A percentile compares a stretch with the other conserved stretches of the same genome.
Evolutionary conservation across 2,797 vertebrate species (phyloP).

Genomic region (Sphenopsis melanotis): DNA sequence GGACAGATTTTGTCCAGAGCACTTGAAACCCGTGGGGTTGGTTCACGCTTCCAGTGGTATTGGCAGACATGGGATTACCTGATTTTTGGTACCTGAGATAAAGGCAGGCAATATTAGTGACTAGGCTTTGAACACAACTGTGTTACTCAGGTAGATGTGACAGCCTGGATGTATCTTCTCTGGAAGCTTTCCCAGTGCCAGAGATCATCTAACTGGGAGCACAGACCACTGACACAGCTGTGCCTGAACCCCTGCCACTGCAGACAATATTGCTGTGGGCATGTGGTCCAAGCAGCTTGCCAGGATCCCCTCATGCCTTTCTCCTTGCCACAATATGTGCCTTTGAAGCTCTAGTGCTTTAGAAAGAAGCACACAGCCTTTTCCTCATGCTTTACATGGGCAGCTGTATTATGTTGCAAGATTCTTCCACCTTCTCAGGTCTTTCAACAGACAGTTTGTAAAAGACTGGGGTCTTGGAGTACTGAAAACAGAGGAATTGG

Average conservation of each 20-base stretch:
- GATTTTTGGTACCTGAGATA: background rate
- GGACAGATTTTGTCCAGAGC: background rate
- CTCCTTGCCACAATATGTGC: background rate
- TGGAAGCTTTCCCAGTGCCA: background rate
- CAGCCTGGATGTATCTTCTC: background rate
- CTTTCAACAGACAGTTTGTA: background rate
- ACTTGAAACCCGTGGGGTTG: fast-evolving
- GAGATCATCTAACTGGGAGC: background rate
- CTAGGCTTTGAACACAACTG: background rate
- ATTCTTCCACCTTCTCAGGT: background rate
- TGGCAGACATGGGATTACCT: background rate
- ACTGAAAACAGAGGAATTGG: background rate
- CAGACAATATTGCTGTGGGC: background rate
- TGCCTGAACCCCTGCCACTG: background rate
- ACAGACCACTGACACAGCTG: background rate
- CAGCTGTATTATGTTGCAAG: background rate
- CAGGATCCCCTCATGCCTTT: background rate
- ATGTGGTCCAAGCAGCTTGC: background rate
- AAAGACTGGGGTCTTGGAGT: background rate
- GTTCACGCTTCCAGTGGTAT: background rate
- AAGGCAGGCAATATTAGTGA: background rate
- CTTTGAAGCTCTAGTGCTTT: background rate
- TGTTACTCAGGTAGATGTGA: background rate
- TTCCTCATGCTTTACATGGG: background rate
- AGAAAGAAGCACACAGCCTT: background rate